A percentile compares a stretch with the other conserved stretches of the same genome.
phyloP scores from a whole-genome alignment of 2,888 invertebrate genomes.

The Brenthis hecate region DNA sequence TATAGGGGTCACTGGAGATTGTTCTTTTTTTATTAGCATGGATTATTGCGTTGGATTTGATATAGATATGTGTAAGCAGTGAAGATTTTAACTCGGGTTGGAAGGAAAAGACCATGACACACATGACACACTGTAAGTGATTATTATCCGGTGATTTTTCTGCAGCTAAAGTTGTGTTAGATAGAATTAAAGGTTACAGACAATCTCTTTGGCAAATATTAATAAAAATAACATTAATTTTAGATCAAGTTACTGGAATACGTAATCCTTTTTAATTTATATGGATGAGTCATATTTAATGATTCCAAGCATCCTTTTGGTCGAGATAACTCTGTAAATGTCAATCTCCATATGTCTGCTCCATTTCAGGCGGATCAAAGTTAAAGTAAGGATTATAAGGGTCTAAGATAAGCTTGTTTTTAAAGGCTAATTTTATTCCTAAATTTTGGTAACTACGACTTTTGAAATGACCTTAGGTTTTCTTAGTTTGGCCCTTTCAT shows the following conservation, averaged over 20 bases:
- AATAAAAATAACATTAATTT: background rate
- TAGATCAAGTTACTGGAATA: background rate
- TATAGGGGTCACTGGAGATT: too few species aligned
- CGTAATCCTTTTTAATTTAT: conserved; percentile 32
- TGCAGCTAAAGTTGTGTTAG: too few species aligned
- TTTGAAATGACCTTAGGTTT: background rate
- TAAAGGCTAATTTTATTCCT: conserved; percentile 73
- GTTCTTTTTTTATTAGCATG: too few species aligned
- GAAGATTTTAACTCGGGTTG: too few species aligned
- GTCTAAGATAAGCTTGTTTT: conserved; percentile 78
- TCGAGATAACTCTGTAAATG: conserved; percentile 75
- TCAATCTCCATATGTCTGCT: conserved; percentile 74
- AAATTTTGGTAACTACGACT: conserved; percentile 46
- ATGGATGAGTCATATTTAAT: conserved; percentile 49
- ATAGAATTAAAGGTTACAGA: too few species aligned
- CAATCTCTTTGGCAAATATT: too few species aligned
- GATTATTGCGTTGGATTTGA: too few species aligned
- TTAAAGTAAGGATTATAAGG: conserved; percentile 79
- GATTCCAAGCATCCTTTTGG: conserved; percentile 65
- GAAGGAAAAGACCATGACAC: too few species aligned
- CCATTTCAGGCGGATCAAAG: conserved; percentile 77
- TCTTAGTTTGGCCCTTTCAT: background rate
- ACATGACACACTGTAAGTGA: too few species aligned
- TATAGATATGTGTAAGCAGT: too few species aligned
- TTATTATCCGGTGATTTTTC: too few species aligned